Conservation (phyloP, 1,140 invertebrate species). For the Dendrolimus kikuchii region DNA sequence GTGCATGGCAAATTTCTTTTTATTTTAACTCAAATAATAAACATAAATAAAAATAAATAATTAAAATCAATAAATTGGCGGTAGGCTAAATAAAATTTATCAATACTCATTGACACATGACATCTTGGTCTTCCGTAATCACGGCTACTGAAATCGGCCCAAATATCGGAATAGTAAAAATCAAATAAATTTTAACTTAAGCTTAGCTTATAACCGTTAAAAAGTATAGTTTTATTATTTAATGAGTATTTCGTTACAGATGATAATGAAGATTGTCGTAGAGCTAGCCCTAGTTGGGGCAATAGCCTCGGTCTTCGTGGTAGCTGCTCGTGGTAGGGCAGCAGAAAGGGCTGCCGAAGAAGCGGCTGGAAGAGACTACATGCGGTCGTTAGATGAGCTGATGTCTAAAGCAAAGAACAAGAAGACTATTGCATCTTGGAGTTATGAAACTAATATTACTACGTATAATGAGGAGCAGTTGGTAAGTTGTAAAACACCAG, state of each 20-base stretch:
- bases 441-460: constrained; percentile 83
- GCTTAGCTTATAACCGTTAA: too few relatives aligned
- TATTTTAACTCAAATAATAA: too few relatives aligned
- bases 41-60: too few relatives aligned
- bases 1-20: too few relatives aligned
- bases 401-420: constrained; percentile 72
- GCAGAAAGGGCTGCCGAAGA: constrained; percentile 72
- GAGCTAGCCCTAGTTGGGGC: constrained; percentile 59
- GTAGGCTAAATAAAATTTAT: too few relatives aligned
- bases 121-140: too few relatives aligned
- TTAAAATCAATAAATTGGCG: too few relatives aligned
- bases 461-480: constrained; percentile 76
- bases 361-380: constrained; percentile 73
- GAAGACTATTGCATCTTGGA: constrained; percentile 74
- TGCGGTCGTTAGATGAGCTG: constrained; percentile 73
- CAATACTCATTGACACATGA: too few relatives aligned
- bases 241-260: constrained; percentile 18
- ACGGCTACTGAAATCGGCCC: too few relatives aligned
- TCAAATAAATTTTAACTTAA: too few relatives aligned
- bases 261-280: constrained; percentile 52
- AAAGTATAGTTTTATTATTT: too few relatives aligned
- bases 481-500: constrained; percentile 33
- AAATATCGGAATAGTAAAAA: too few relatives aligned
- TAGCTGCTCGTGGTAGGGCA: constrained; percentile 62
- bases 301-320: constrained; percentile 63